phyloP scores from a whole-genome alignment of 2,888 invertebrate genomes.

The Tridacna gigas region DNA sequence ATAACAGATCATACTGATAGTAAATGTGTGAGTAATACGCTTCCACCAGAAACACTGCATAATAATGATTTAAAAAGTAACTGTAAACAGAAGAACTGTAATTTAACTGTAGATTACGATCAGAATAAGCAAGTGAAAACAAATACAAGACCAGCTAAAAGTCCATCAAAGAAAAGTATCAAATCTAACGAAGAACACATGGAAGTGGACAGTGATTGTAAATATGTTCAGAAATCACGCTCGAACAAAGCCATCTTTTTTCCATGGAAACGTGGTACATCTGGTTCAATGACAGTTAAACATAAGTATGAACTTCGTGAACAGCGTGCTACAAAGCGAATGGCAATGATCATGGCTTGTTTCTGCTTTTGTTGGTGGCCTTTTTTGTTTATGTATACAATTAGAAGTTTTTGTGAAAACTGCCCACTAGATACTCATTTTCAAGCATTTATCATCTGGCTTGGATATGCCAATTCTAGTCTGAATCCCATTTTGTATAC shows the following conservation, averaged over 20 bases:
- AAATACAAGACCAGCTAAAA: constrained; percentile 26
- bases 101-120: constrained; percentile 58
- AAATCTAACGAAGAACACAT: constrained; percentile 50
- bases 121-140: constrained; percentile 16
- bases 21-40: constrained; percentile 17
- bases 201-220: constrained; percentile 47
- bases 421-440: constrained; percentile 78
- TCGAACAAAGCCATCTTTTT: constrained; percentile 61
- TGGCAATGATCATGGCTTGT: constrained; percentile 84
- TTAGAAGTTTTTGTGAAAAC: constrained; percentile 79
- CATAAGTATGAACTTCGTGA: constrained; percentile 82
- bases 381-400: constrained; percentile 84
- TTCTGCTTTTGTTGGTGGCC: constrained; percentile 85
- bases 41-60: constrained; percentile 13
- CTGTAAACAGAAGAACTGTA: constrained; percentile 56
- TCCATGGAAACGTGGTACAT: constrained; percentile 60
- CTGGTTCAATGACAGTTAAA: constrained; percentile 67
- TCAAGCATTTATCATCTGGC: constrained; percentile 83
- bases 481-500: constrained; percentile 84
- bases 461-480: constrained; percentile 84
- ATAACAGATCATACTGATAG: constrained; percentile 54
- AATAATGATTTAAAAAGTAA: constrained; percentile 5
- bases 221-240: constrained; percentile 38
- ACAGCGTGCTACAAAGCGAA: constrained; percentile 84
- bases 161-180: constrained; percentile 59